Evolutionary conservation across 2,113 vertebrate genomes (phyloP), one percentile per base, ranked within the genome.

Genomic region (Dromiciops gliroides): DNA sequence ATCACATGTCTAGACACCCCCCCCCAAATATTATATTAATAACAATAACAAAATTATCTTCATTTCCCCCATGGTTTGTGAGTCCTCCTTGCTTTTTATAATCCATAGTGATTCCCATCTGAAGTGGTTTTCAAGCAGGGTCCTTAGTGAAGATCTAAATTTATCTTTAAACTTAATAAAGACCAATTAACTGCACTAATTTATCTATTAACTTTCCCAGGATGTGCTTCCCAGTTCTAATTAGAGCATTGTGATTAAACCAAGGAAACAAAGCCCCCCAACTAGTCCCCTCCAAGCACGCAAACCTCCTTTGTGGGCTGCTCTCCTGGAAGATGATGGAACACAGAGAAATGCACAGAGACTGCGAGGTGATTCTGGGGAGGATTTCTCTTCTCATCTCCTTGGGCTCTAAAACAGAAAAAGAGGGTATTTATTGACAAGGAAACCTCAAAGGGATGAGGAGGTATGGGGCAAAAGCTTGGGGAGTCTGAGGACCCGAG

Each of bases 131-230:
- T 56, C 67, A 28, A 94, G 22, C 47, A 93, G 91, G 51, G 51
- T 92, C 94, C 93, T 93, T 96, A 96, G 91, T 93, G 60, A 91
- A 95, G 97, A 96, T 67, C 89, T 93, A 56, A 91, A 51, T 94
- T 92, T 95, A 96, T 91, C 52, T 94, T 95, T 97, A 88, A 95
- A 91, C 50, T 90, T 93, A 94, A 53, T 90, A 97, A 97, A 94
- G 91, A 56, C 92, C 93, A 97, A 93, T 97, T 97, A 97, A 97
- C 96, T 96, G 94, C 92, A 92, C 51, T 96, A 96, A 92, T 98
- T 96, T 96, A 91, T 95, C 95, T 97, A 93, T 92, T 94, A 90
- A 89, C 44, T 97, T 56, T 90, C 50, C 94, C 95, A 93, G 93
- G 97, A 94, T 94, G 96, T 97, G 90, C 51, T 52, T 96, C 94